These are phyloP conservation scores for Tuberolachnus salignus DNA, from an alignment of 2,888 invertebrate species.

Conservation along the genomic window DNA sequence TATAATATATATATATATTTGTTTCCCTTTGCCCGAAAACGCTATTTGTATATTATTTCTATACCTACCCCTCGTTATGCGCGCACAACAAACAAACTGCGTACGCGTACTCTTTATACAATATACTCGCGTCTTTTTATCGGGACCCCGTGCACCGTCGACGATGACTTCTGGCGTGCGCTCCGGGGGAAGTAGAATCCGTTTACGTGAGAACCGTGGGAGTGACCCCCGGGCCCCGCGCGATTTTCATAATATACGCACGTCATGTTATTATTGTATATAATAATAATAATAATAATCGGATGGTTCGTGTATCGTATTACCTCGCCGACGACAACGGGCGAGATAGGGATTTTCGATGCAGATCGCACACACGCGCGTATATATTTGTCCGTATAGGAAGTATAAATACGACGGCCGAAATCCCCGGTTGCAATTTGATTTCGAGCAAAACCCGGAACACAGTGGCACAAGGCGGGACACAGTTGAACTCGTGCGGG, in stretches of 20 bases:
- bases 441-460: too few relatives aligned
- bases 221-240: conserved; percentile 36
- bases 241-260: conserved; percentile 33
- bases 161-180: conserved; percentile 27
- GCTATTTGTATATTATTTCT: too few relatives aligned
- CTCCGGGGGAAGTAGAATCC: conserved; percentile 34
- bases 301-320: conserved; percentile 45
- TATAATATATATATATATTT: conserved; percentile 18
- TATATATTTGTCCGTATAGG: not conserved
- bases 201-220: conserved; percentile 56
- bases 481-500: too few relatives aligned
- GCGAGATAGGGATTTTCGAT: conserved; percentile 18
- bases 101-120: not conserved
- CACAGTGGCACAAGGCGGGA: too few relatives aligned
- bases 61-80: conserved; percentile 12
- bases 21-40: not conserved
- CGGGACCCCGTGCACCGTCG: conserved; percentile 22
- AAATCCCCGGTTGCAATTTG: too few relatives aligned
- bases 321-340: conserved; percentile 14
- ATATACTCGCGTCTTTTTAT: conserved; percentile 33
- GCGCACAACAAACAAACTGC: conserved; percentile 38
- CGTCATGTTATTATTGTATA: too few relatives aligned
- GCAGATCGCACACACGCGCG: not conserved
- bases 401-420: not conserved
- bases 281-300: conserved; percentile 38